Conservation (phyloP, 2,797 vertebrate genomes). For the Takifugu ocellatus region DNA sequence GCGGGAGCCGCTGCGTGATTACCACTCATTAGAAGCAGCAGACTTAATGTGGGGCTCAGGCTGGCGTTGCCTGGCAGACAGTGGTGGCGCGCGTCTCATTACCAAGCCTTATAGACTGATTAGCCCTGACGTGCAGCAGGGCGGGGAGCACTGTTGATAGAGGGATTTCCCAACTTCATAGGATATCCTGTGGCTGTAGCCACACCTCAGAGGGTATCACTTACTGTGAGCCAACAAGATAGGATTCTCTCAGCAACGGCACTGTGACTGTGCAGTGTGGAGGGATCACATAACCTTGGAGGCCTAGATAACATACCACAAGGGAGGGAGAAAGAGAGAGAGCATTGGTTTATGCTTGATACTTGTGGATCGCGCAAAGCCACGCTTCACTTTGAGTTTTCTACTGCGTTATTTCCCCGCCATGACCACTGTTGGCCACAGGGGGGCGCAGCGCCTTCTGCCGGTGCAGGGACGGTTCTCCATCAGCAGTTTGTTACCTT, state of each 20-base stretch:
- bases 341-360: constrained; percentile 42
- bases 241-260: constrained; percentile 58
- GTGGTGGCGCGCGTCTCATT: constrained; percentile 70
- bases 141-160: constrained; percentile 63
- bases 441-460: constrained; percentile 61
- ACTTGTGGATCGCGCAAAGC: constrained; percentile 44
- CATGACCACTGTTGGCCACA: constrained; percentile 51
- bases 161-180: constrained; percentile 78
- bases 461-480: constrained; percentile 34
- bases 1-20: constrained; percentile 71
- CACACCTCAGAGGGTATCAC: constrained; percentile 73
- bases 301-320: constrained; percentile 51
- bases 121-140: constrained; percentile 69
- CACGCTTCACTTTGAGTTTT: constrained; percentile 26
- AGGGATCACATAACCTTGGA: constrained; percentile 59
- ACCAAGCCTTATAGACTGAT: constrained; percentile 71
- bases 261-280: constrained; percentile 36
- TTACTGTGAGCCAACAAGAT: constrained; percentile 65
- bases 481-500: constrained; percentile 56
- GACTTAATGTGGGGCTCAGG: constrained; percentile 60
- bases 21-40: constrained; percentile 73
- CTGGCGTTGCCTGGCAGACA: constrained; percentile 68
- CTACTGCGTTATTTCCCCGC: constrained; percentile 31
- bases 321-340: constrained; percentile 4
- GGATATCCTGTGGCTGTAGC: constrained; percentile 75